These are phyloP conservation scores for Nasua narica DNA, from an alignment of 2,797 vertebrate genomes.

Conservation along the genomic window DNA sequence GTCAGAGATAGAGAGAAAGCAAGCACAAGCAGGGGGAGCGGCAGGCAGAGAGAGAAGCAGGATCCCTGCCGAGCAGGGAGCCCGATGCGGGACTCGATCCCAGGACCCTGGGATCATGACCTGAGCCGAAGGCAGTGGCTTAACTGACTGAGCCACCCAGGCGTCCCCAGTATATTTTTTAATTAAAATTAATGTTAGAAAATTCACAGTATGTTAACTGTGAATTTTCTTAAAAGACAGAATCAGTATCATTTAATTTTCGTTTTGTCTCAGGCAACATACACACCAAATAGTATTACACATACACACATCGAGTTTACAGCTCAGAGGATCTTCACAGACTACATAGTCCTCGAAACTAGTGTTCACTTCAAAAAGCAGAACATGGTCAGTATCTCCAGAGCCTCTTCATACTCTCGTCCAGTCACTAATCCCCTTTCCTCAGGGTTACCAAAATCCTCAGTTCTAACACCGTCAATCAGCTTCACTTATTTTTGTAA, in stretches of 20 bases:
- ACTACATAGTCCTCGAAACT: neutral
- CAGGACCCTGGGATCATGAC: too few species aligned
- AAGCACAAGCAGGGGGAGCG: too few species aligned
- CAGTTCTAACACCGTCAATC: neutral
- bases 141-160: too few species aligned
- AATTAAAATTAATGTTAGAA: neutral
- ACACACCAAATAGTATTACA: neutral
- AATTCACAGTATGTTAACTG: too few species aligned
- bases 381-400: neutral
- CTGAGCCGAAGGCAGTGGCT: too few species aligned
- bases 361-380: neutral
- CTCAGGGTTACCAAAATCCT: neutral
- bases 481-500: neutral
- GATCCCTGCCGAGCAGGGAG: too few species aligned
- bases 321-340: neutral
- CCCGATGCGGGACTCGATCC: too few species aligned
- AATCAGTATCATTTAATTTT: neutral
- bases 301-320: neutral
- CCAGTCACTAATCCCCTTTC: neutral
- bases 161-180: neutral
- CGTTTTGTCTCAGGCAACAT: neutral
- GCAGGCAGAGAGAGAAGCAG: too few species aligned
- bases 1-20: too few species aligned
- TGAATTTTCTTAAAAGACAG: neutral
- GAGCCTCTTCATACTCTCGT: too few species aligned